Conservation (phyloP, 2,113 vertebrate genomes). For the Melanocharis versteri region DNA sequence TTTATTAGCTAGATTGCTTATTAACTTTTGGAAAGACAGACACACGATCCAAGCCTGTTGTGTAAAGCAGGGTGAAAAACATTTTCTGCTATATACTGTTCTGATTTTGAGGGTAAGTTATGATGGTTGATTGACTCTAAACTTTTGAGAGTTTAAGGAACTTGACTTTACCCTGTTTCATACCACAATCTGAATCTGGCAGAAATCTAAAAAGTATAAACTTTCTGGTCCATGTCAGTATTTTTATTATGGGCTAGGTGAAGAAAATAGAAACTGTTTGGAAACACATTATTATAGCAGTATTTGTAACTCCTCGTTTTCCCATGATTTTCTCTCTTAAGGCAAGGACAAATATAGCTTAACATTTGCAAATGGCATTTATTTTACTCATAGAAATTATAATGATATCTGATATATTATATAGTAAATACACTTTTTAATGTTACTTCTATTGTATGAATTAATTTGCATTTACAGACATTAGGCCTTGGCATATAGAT, state of each 20-base stretch:
- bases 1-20: neutral
- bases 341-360: neutral
- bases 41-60: neutral
- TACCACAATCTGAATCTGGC: neutral
- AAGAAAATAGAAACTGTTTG: slow-evolving; percentile 4
- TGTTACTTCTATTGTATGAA: neutral
- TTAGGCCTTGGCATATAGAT: neutral
- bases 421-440: neutral
- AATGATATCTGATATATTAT: neutral
- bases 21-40: neutral
- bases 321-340: neutral
- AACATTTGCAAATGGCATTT: neutral
- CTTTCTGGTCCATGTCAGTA: neutral
- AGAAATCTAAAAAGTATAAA: neutral
- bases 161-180: neutral
- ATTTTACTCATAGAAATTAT: neutral
- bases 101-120: neutral
- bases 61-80: neutral
- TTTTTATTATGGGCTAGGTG: neutral
- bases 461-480: neutral
- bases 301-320: neutral
- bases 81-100: neutral
- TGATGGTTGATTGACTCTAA: neutral
- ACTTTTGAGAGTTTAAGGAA: neutral
- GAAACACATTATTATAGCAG: neutral